These are phyloP conservation scores for Hippoglossus stenolepis DNA, from an alignment of 2,113 vertebrate species.

Conservation along the genomic window DNA sequence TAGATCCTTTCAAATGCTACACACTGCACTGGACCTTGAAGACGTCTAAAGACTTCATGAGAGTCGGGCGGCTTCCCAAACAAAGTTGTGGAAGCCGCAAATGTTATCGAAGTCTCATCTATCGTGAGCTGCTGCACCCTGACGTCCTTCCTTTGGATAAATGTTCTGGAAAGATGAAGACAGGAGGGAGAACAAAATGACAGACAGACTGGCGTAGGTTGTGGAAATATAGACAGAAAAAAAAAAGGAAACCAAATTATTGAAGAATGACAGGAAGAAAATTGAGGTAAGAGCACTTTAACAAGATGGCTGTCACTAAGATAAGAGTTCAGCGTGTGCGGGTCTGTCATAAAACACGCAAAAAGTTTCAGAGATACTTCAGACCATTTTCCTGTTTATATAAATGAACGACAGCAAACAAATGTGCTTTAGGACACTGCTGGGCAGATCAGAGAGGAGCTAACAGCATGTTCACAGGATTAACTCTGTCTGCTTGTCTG, in stretches of 20 bases:
- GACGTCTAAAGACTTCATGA: background rate
- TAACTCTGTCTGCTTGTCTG: conserved; percentile 30
- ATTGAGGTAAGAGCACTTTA: conserved; percentile 32
- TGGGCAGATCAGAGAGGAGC: conserved; percentile 20
- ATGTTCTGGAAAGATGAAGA: conserved; percentile 80
- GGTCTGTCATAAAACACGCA: conserved; percentile 30
- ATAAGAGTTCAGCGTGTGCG: conserved; percentile 28
- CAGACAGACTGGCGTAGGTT: conserved; percentile 14
- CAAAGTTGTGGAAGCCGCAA: no score
- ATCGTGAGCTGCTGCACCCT: conserved; percentile 83
- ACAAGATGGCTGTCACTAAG: conserved; percentile 52
- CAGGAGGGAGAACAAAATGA: conserved; percentile 24
- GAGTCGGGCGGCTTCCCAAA: conserved; percentile 73
- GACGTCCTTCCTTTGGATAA: conserved; percentile 84
- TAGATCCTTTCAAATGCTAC: background rate
- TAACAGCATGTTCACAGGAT: conserved; percentile 36
- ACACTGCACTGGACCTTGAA: background rate
- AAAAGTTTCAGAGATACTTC: conserved; percentile 28
- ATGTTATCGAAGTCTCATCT: conserved; percentile 82
- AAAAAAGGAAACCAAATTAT: conserved; percentile 33
- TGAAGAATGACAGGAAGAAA: conserved; percentile 44
- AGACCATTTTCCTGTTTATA: conserved; percentile 34
- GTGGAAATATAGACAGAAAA: conserved; percentile 13
- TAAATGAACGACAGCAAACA: conserved; percentile 10
- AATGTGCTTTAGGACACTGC: conserved; percentile 16